Conservation (phyloP, 2,888 invertebrate species). For the Ecdyonurus torrentis region DNA sequence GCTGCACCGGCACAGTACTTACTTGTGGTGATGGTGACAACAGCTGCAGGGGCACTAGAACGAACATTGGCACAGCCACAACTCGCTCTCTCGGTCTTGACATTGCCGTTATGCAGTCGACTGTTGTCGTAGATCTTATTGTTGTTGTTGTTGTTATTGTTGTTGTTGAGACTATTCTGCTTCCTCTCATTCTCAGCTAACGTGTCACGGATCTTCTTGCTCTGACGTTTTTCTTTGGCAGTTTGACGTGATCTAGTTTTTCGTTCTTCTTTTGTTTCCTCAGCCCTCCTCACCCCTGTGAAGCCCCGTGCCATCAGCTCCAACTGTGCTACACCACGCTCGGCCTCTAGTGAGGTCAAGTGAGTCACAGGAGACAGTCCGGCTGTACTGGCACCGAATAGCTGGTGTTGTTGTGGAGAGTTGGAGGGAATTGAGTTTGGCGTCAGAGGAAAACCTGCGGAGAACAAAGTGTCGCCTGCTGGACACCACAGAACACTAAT, state of each 20-base stretch:
- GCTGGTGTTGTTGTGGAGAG: slow-evolving; percentile 3
- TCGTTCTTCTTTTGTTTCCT: not conserved
- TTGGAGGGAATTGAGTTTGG: slow-evolving; percentile 29
- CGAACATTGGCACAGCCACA: slow-evolving; percentile 17
- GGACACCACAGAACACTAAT: too few species aligned
- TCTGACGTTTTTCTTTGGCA: slow-evolving; percentile 5
- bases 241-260: not conserved
- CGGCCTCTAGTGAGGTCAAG: slow-evolving; percentile 8
- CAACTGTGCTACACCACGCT: slow-evolving; percentile 36
- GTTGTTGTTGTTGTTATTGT: slow-evolving; percentile 19
- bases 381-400: slow-evolving; percentile 3
- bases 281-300: slow-evolving; percentile 14
- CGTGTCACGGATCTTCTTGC: not conserved
- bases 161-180: not conserved
- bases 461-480: slow-evolving; percentile 43
- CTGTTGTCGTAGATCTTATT: slow-evolving; percentile 12
- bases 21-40: slow-evolving; percentile 23
- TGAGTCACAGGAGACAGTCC: slow-evolving; percentile 4
- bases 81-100: slow-evolving; percentile 11
- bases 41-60: slow-evolving; percentile 22
- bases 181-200: not conserved
- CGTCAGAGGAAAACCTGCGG: slow-evolving; percentile 28
- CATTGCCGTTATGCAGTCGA: not conserved
- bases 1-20: too few species aligned
- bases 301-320: slow-evolving; percentile 37